These are phyloP conservation scores for Caiman crocodilus DNA, from an alignment of 2,797 vertebrate genomes.

Conservation along the genomic window DNA sequence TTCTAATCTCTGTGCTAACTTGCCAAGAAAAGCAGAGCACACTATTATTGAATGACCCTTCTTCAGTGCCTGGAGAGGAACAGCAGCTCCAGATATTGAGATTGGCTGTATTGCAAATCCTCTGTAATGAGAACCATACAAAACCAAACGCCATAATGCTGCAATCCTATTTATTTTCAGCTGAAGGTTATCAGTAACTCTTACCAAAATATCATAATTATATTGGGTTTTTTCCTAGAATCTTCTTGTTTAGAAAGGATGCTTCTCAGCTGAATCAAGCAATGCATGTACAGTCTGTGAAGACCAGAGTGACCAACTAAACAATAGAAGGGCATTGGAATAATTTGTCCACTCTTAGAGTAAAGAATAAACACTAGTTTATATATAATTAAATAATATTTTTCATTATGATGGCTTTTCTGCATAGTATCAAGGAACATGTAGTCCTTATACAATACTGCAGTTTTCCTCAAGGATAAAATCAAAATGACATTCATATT, in stretches of 20 bases:
- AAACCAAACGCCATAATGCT: background rate
- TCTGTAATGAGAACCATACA: background rate
- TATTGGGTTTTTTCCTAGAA: conserved; percentile 23
- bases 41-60: background rate
- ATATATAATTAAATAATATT: conserved; percentile 69
- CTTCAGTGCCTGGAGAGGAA: background rate
- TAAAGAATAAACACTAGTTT: conserved; percentile 64
- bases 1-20: conserved; percentile 24
- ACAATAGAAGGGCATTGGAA: conserved; percentile 63
- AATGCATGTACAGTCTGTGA: background rate
- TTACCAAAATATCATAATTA: conserved; percentile 32
- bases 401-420: conserved; percentile 47
- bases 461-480: conserved; percentile 60
- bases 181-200: conserved; percentile 25
- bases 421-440: conserved; percentile 11
- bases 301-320: conserved; percentile 17
- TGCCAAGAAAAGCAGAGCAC: conserved; percentile 35
- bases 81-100: background rate
- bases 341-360: conserved; percentile 52
- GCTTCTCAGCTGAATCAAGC: conserved; percentile 25
- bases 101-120: rapidly evolving
- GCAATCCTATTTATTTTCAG: background rate
- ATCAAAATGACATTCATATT: conserved; percentile 9
- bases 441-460: background rate
- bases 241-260: background rate